A percentile compares a stretch with the other conserved stretches of the same genome.
Conservation (phyloP, 2,797 vertebrate genomes). For the Euthynnus affinis region DNA sequence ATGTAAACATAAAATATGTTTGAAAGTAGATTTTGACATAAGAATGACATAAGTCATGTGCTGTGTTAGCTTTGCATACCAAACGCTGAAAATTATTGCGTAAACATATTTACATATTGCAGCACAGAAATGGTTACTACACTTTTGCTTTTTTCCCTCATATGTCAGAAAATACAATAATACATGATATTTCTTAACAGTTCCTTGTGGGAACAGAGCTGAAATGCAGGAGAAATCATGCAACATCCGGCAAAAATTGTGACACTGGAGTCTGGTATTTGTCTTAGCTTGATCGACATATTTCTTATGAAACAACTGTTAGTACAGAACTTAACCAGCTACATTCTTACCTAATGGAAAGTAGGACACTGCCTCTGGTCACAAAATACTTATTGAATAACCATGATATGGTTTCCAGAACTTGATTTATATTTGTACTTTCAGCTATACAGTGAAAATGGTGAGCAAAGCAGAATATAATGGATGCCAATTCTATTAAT, state of each 20-base stretch:
- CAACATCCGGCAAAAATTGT: neutral
- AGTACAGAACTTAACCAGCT: neutral
- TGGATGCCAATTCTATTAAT: neutral
- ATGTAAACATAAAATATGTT: too few relatives aligned
- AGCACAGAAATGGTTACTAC: neutral
- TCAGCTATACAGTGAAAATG: neutral
- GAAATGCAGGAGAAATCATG: neutral
- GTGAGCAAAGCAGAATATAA: neutral
- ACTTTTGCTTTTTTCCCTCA: neutral
- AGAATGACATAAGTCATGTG: neutral
- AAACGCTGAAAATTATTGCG: neutral
- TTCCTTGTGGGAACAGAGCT: neutral
- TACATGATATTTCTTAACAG: neutral
- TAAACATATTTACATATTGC: slow-evolving; percentile 2
- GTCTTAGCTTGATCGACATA: neutral
- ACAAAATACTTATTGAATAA: neutral
- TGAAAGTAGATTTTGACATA: too few relatives aligned
- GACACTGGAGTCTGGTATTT: neutral
- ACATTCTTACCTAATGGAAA: neutral
- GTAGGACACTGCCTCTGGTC: neutral
- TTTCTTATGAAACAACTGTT: neutral
- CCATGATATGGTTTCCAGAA: neutral
- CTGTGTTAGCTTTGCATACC: neutral
- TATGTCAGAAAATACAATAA: neutral
- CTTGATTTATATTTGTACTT: neutral